A percentile compares a stretch with the other conserved stretches of the same genome.
Evolutionary conservation across 2,888 invertebrate genomes (phyloP).

Genomic region (Zootermopsis nevadensis): DNA sequence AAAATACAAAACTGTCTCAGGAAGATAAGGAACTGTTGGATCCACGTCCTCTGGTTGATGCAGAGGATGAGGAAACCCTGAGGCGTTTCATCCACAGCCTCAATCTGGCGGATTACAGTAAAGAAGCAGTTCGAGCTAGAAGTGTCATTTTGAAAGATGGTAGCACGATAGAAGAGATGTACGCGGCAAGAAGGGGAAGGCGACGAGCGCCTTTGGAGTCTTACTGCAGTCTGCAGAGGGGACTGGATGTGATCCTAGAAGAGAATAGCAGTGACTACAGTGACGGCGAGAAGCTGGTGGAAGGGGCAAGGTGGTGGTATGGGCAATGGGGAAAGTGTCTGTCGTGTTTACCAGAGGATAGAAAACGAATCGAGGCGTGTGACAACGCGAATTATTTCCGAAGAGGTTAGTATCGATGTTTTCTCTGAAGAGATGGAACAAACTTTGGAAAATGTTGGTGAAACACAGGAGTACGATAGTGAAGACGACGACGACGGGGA

Average conservation of each 20-base stretch:
- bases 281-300: slow-evolving; percentile 53
- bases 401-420: slow-evolving; percentile 15
- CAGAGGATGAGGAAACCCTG: slow-evolving; percentile 59
- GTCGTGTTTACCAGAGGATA: not conserved
- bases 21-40: slow-evolving; percentile 50
- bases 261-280: slow-evolving; percentile 56
- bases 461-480: slow-evolving; percentile 1
- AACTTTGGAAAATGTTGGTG: not conserved
- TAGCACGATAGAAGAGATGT: not conserved
- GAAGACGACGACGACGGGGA: slow-evolving; percentile 25
- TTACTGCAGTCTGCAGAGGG: not conserved
- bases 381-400: not conserved
- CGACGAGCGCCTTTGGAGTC: not conserved
- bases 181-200: not conserved
- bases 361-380: not conserved
- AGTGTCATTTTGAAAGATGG: not conserved
- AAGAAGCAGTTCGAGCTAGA: not conserved
- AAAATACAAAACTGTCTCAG: slow-evolving; percentile 19
- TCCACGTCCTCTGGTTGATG: slow-evolving; percentile 56
- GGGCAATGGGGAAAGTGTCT: not conserved
- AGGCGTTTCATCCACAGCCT: slow-evolving; percentile 59
- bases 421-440: slow-evolving; percentile 28
- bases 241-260: slow-evolving; percentile 56
- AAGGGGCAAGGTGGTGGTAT: not conserved
- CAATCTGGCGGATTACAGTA: slow-evolving; percentile 56